Base-by-base conservation (phyloP, 23 tunicate genomes). In the Halocynthia roretzi region DNA sequence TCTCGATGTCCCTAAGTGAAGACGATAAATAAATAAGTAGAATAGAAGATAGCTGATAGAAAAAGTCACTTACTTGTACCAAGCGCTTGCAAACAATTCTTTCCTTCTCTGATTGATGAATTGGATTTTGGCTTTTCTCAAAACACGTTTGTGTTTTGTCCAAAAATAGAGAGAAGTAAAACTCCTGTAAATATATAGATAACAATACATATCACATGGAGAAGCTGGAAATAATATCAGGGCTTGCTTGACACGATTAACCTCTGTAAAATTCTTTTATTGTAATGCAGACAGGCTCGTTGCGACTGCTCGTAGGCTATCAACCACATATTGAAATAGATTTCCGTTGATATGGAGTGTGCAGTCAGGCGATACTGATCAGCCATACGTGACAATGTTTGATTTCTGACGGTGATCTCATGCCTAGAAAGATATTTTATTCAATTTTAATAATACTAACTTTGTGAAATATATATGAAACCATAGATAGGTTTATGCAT, bases 21-120 rank as follows among this genome's bases (percentile, higher is more conserved):
- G n/a, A n/a, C n/a, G n/a, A n/a, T n/a, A 58, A 1, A 58, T 4
- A 58, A 58, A 14, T 58, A 4, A 58, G 63, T 4, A 31, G 1
- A 0, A 31, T 31, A 31, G 44, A 31, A 31, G 1, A 31, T 31
- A 31, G 1, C 44, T n/a, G n/a, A n/a, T n/a, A n/a, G n/a, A n/a
- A n/a, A n/a, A 31, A 58, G 15, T 4, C 5, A 11, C 70, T 15
- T 65, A 65, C 70, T 65, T 65, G 70, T 65, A 48, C 70, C 70
- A 65, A 20, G 70, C 5, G 5, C 22, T 20, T 8, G 70, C 6
- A 15, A 65, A 65, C n/a, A 65, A 8, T 65, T 65, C 70, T 65
- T 65, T 65, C 0, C 49, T 5, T 15, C 19, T 65, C 70, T 65
- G 70, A 40, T 48, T 11, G 0, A 15, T 15, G 31, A 65, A 65